Conservation (phyloP, 2,797 vertebrate genomes). For the Chiloscyllium punctatum region DNA sequence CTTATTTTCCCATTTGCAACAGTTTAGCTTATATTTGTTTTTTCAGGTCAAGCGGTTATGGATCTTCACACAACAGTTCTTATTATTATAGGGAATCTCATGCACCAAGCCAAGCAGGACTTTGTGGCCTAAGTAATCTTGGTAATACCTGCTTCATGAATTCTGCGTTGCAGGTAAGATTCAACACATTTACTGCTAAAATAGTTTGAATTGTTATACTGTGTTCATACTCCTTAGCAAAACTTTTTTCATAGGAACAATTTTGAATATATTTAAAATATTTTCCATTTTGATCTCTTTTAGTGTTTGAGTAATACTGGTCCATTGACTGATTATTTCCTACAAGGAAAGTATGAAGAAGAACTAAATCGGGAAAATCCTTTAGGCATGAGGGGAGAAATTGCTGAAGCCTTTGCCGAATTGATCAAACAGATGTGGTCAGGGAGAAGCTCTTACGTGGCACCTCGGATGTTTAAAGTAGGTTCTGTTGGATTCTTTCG, state of each 20-base stretch:
- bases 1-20: neutral
- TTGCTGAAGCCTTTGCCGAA: constrained; percentile 90
- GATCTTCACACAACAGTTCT: constrained; percentile 72
- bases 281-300: constrained; percentile 31
- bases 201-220: neutral
- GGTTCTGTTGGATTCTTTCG: constrained; percentile 41
- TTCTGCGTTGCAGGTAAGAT: constrained; percentile 84
- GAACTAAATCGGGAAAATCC: constrained; percentile 94
- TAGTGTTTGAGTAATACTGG: constrained; percentile 93
- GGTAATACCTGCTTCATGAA: constrained; percentile 99
- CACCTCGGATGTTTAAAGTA: constrained; percentile 90
- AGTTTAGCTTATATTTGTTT: constrained; percentile 37
- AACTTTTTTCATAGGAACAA: neutral
- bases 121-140: constrained; percentile 94
- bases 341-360: constrained; percentile 83
- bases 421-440: constrained; percentile 96
- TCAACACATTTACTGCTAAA: neutral
- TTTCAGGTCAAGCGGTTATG: constrained; percentile 74
- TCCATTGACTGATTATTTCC: constrained; percentile 86
- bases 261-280: neutral
- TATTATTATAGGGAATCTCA: constrained; percentile 79
- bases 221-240: neutral
- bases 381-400: constrained; percentile 92
- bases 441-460: constrained; percentile 80
- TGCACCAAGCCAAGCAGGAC: constrained; percentile 78